phyloP scores from a whole-genome alignment of 2,113 vertebrate genomes.

The Monopterus albus region DNA sequence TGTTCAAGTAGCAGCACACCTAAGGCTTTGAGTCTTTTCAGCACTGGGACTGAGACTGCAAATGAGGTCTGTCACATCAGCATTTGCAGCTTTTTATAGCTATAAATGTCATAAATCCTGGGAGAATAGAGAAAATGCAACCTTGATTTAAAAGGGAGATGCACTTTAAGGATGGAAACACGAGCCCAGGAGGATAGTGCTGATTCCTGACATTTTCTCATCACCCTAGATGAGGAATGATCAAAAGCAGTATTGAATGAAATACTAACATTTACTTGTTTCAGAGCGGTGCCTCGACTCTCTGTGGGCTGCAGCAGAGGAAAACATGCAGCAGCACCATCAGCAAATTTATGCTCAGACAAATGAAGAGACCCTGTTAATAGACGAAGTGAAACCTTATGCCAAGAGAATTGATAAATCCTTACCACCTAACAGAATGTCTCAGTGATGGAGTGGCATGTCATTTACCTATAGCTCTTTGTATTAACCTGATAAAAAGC shows the following conservation, averaged over 20 bases:
- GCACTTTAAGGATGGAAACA: slow-evolving; percentile 39
- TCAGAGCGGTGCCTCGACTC: slow-evolving; percentile 1
- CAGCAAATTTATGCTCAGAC: slow-evolving; percentile 3
- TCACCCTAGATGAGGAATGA: slow-evolving; percentile 18
- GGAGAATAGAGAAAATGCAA: slow-evolving; percentile 23
- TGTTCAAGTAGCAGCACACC: slow-evolving; percentile 64
- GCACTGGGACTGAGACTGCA: slow-evolving; percentile 57
- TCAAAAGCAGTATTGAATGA: background rate
- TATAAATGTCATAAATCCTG: slow-evolving; percentile 56
- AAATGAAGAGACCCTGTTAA: background rate
- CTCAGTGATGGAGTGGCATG: background rate
- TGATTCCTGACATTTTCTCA: slow-evolving; percentile 26
- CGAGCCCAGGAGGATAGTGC: slow-evolving; percentile 35
- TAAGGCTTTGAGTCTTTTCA: slow-evolving; percentile 56
- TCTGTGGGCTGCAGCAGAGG: slow-evolving; percentile 2
- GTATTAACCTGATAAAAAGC: slow-evolving; percentile 22
- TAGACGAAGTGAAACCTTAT: slow-evolving; percentile 17
- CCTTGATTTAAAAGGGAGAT: slow-evolving; percentile 53
- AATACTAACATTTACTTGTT: slow-evolving; percentile 18
- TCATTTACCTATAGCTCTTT: slow-evolving; percentile 5
- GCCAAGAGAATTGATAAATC: background rate
- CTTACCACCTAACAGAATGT: background rate
- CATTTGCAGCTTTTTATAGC: slow-evolving; percentile 68
- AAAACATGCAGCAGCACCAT: slow-evolving; percentile 3
- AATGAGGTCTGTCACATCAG: slow-evolving; percentile 70